phyloP scores from a whole-genome alignment of 2,797 vertebrate genomes.

The Gorsachius magnificus region DNA sequence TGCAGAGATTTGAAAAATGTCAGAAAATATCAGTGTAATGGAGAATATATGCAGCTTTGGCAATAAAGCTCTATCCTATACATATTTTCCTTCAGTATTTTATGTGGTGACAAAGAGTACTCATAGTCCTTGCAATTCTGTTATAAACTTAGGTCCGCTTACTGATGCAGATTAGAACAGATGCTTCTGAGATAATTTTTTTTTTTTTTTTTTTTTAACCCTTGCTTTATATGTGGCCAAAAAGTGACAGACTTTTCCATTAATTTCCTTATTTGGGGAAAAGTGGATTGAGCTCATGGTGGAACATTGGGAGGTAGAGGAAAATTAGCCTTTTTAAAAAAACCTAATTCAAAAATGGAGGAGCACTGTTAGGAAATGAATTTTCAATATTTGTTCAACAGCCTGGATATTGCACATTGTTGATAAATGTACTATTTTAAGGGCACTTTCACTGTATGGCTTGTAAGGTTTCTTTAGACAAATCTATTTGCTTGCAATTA shows the following conservation, averaged over 20 bases:
- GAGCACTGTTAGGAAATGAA: background rate
- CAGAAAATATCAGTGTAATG: background rate
- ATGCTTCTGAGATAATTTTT: background rate
- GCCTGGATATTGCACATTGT: rapidly evolving
- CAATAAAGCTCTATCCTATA: background rate
- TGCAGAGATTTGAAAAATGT: background rate
- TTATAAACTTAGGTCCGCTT: background rate
- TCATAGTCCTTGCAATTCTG: background rate
- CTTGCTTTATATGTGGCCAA: rapidly evolving
- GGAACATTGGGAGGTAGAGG: background rate
- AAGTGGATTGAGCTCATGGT: background rate
- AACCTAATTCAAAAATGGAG: background rate
- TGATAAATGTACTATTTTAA: background rate
- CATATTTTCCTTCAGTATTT: background rate
- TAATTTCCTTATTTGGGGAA: background rate
- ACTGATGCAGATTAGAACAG: background rate
- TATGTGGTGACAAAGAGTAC: background rate
- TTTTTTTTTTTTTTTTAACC: too few species aligned
- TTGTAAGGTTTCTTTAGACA: background rate
- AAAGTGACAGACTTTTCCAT: background rate
- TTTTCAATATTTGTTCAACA: background rate
- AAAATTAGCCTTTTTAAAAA: background rate
- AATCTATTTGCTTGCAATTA: background rate
- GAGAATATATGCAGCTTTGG: background rate
- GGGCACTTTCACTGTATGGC: background rate